Evolutionary conservation across 1,140 invertebrate genomes (phyloP).

Genomic region (Ganaspis sp.): DNA sequence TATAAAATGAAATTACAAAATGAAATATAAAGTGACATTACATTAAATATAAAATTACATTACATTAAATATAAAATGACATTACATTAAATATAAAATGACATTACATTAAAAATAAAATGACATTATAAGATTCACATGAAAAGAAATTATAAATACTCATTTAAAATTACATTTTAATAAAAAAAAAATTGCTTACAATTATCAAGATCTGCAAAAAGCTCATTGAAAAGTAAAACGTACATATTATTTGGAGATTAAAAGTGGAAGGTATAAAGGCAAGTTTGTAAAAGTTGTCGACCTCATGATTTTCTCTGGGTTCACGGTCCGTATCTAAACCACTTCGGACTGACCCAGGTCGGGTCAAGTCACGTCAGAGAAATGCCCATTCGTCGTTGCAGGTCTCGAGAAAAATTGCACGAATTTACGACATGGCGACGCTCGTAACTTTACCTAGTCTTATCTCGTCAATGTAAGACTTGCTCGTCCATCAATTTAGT

Average conservation of each 20-base stretch:
- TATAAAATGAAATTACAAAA: too few relatives aligned
- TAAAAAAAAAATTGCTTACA: too few relatives aligned
- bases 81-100: too few relatives aligned
- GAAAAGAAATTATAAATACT: too few relatives aligned
- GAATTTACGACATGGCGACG: slow-evolving; percentile 62
- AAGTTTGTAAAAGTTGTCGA: background rate
- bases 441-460: slow-evolving; percentile 55
- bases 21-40: too few relatives aligned
- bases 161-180: too few relatives aligned
- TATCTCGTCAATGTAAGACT: slow-evolving; percentile 21
- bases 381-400: slow-evolving; percentile 45
- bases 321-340: slow-evolving; percentile 7
- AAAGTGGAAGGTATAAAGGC: background rate
- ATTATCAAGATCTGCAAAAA: too few relatives aligned
- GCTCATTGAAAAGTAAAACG: too few relatives aligned
- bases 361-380: slow-evolving; percentile 41
- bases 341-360: slow-evolving; percentile 31
- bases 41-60: too few relatives aligned
- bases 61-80: too few relatives aligned
- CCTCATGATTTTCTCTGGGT: slow-evolving; percentile 10
- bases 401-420: slow-evolving; percentile 50
- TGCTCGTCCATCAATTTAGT: slow-evolving; percentile 17
- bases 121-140: too few relatives aligned
- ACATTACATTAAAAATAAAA: too few relatives aligned
- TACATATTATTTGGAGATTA: background rate